Conservation (phyloP, 2,797 vertebrate species). For the Gobionotothen gibberifrons region DNA sequence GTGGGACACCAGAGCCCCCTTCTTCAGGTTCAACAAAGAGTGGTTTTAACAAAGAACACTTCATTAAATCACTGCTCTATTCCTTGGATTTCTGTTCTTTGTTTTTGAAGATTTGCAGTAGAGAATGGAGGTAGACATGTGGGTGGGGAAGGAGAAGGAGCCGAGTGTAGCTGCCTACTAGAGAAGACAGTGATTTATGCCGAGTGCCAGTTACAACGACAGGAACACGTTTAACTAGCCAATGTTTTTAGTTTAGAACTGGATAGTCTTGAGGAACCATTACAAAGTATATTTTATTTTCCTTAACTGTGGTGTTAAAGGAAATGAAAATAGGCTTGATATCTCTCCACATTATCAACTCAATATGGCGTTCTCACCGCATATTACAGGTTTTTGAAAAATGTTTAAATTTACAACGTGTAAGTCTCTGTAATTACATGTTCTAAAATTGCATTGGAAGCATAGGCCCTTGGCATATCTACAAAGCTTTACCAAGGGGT, state of each 20-base stretch:
- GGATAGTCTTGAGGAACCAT: conserved; percentile 14
- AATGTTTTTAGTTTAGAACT: conserved; percentile 2
- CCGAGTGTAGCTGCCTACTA: conserved; percentile 10
- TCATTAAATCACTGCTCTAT: conserved; percentile 51
- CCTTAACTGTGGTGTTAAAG: conserved; percentile 40
- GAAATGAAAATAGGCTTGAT: conserved; percentile 58
- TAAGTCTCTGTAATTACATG: conserved; percentile 79
- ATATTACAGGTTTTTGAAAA: conserved; percentile 79
- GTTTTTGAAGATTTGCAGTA: conserved; percentile 42
- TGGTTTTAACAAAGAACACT: conserved; percentile 47
- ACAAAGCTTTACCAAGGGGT: conserved; percentile 73
- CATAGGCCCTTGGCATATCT: conserved; percentile 74
- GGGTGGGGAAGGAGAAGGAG: conserved; percentile 6
- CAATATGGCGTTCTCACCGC: conserved; percentile 64
- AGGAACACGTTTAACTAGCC: conserved; percentile 1
- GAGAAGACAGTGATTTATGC: conserved; percentile 30
- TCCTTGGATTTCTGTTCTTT: background rate
- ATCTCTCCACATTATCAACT: conserved; percentile 70
- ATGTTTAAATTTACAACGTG: conserved; percentile 81
- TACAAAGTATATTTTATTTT: conserved; percentile 38
- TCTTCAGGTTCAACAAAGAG: conserved; percentile 63
- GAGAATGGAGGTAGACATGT: conserved; percentile 22
- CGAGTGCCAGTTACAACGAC: conserved; percentile 6
- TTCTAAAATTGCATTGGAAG: conserved; percentile 79
- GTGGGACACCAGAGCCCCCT: conserved; percentile 56